phyloP scores from a whole-genome alignment of 2,113 vertebrate species.

The Oxyura jamaicensis region DNA sequence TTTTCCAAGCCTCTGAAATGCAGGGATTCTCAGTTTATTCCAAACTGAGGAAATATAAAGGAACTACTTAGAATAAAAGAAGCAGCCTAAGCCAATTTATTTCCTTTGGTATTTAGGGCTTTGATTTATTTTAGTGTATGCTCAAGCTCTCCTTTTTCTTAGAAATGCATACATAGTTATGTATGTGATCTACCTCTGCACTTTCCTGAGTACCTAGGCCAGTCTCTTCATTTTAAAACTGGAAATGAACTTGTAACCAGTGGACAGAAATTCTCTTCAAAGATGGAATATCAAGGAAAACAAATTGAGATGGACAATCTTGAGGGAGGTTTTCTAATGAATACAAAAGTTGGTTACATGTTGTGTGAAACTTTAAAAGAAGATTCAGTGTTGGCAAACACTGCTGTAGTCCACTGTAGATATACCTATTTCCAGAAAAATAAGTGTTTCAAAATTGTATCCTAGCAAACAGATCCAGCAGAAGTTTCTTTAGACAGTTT shows the following conservation, averaged over 20 bases:
- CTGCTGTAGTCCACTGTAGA: neutral
- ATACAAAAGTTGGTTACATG: neutral
- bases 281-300: constrained; percentile 6
- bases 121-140: neutral
- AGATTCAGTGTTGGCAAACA: neutral
- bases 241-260: neutral
- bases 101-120: neutral
- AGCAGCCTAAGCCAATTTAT: neutral
- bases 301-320: constrained; percentile 25
- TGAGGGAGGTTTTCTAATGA: constrained; percentile 11
- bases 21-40: neutral
- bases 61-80: neutral
- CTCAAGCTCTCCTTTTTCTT: neutral
- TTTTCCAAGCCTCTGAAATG: neutral
- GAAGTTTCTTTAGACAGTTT: neutral
- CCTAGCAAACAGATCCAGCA: neutral
- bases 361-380: constrained; percentile 4
- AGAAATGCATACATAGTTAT: neutral
- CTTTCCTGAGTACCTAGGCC: neutral
- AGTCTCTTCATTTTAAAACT: neutral
- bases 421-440: neutral
- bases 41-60: neutral
- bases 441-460: neutral
- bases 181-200: neutral
- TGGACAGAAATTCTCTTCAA: constrained; percentile 3